phyloP scores from a whole-genome alignment of 2,113 vertebrate genomes.

The Coregonus clupeaformis region DNA sequence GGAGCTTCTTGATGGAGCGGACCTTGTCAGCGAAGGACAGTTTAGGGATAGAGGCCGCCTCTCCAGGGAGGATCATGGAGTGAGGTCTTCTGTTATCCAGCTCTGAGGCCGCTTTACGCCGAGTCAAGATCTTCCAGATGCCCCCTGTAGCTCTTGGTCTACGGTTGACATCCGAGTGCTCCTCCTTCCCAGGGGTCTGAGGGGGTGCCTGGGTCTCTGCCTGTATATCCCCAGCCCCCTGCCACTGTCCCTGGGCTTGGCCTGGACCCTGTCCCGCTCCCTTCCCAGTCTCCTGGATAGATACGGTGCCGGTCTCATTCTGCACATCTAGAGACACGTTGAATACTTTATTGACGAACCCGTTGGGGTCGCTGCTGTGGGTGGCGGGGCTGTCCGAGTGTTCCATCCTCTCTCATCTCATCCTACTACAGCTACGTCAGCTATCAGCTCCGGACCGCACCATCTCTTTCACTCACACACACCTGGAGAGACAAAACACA shows the following conservation, averaged over 20 bases:
- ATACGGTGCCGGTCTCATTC: constrained; percentile 66
- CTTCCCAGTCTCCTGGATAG: constrained; percentile 52
- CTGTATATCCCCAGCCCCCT: constrained; percentile 10
- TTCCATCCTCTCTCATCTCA: constrained; percentile 79
- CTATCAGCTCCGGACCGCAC: constrained; percentile 1
- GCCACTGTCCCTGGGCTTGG: not conserved
- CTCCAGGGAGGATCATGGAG: constrained; percentile 88
- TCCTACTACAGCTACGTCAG: constrained; percentile 46
- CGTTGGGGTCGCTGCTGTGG: constrained; percentile 76
- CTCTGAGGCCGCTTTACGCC: constrained; percentile 73
- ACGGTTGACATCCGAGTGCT: constrained; percentile 73
- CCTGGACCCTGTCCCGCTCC: constrained; percentile 31
- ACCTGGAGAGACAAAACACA: constrained; percentile 49
- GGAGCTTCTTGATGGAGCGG: constrained; percentile 82
- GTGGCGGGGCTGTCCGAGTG: constrained; percentile 58
- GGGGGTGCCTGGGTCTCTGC: constrained; percentile 49
- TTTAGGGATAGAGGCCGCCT: constrained; percentile 77
- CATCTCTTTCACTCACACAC: constrained; percentile 7
- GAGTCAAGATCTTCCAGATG: constrained; percentile 86
- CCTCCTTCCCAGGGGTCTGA: constrained; percentile 67
- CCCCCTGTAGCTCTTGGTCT: constrained; percentile 72
- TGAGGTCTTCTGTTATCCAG: constrained; percentile 77
- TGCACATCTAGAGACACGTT: constrained; percentile 71
- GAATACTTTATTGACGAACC: constrained; percentile 81
- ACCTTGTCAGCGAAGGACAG: constrained; percentile 85